Evolutionary conservation across 2,888 invertebrate species (phyloP).

Genomic region (Xanthorhoe designata): DNA sequence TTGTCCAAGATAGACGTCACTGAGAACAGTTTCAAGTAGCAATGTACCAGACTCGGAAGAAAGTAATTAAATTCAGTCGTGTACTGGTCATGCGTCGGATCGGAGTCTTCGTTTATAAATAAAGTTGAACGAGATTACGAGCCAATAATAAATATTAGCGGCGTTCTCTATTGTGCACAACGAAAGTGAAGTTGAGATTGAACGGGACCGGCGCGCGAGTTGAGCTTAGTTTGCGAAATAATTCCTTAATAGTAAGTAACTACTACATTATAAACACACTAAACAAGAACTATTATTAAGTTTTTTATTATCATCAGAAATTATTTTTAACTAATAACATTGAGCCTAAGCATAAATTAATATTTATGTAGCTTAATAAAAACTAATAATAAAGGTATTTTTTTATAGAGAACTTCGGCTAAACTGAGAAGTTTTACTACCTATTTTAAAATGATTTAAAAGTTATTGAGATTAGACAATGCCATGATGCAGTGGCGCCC

Average conservation of each 20-base stretch:
- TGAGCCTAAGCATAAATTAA: too few species aligned
- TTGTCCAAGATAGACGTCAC: slow-evolving; percentile 78
- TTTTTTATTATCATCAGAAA: background rate
- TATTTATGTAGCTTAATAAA: too few species aligned
- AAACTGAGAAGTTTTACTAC: too few species aligned
- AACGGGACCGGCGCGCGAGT: slow-evolving; percentile 26
- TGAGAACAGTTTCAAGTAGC: slow-evolving; percentile 55
- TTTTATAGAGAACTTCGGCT: too few species aligned
- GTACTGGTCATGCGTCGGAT: slow-evolving; percentile 65
- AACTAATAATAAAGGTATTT: too few species aligned
- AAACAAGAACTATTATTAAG: background rate
- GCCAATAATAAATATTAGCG: slow-evolving; percentile 60
- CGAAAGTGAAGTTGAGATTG: slow-evolving; percentile 44
- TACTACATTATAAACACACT: background rate
- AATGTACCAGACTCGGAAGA: slow-evolving; percentile 66
- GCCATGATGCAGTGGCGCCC: slow-evolving; percentile 37
- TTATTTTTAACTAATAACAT: too few species aligned
- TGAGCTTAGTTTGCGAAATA: slow-evolving; percentile 6
- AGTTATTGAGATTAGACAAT: slow-evolving; percentile 37
- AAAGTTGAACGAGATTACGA: slow-evolving; percentile 61
- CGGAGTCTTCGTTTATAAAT: slow-evolving; percentile 74
- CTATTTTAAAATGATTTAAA: slow-evolving; percentile 29
- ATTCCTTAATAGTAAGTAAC: slow-evolving; percentile 16
- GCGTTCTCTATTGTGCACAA: slow-evolving; percentile 56
- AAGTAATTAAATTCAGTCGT: slow-evolving; percentile 78